phyloP scores from a whole-genome alignment of 2,797 vertebrate genomes.

The Masticophis lateralis region DNA sequence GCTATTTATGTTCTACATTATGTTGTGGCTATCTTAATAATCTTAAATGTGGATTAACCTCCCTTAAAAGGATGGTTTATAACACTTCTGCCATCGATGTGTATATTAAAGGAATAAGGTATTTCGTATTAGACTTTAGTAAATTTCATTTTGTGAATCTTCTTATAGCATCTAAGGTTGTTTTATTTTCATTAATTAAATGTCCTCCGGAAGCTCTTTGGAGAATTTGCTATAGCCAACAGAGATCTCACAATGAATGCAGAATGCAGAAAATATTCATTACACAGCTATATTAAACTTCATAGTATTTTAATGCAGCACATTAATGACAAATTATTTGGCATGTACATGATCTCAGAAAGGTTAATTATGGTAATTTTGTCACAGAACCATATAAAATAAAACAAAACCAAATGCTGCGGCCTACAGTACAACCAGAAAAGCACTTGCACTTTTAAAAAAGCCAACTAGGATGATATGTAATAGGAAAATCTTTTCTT shows the following conservation, averaged over 20 bases:
- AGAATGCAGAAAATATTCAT: constrained; percentile 16
- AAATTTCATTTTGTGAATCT: neutral
- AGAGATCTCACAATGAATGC: neutral
- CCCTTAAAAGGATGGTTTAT: neutral
- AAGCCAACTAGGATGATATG: neutral
- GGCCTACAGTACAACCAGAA: neutral
- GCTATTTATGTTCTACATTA: neutral
- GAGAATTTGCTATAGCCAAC: neutral
- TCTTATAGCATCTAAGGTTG: neutral
- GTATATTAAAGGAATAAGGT: neutral
- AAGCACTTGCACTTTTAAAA: neutral
- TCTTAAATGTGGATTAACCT: neutral
- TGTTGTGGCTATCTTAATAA: neutral
- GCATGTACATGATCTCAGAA: neutral
- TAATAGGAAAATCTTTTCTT: neutral
- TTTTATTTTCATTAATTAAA: neutral
- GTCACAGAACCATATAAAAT: constrained; percentile 4
- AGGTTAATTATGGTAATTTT: constrained; percentile 7
- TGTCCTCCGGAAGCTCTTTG: neutral
- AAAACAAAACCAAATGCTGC: neutral
- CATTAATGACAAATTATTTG: neutral
- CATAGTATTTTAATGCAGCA: constrained; percentile 11
- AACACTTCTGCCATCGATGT: neutral
- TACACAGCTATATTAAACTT: constrained; percentile 9
- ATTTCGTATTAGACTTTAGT: neutral